phyloP scores from a whole-genome alignment of 2,888 invertebrate genomes.

The Deroplatys truncata region DNA sequence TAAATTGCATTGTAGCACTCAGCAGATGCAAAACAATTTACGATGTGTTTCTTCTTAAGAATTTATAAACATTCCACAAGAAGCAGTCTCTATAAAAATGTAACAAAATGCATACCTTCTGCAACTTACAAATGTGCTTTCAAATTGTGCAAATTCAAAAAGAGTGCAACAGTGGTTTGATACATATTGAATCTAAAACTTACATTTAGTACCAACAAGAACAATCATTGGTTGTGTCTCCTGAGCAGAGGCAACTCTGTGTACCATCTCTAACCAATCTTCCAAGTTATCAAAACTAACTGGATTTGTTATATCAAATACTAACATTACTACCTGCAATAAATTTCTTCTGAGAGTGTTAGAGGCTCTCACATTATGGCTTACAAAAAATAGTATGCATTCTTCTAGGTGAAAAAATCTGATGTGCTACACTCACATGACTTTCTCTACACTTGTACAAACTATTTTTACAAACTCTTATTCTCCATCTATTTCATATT shows the following conservation, averaged over 20 bases:
- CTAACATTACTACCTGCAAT: constrained; percentile 68
- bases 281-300: constrained; percentile 73
- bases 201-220: constrained; percentile 65
- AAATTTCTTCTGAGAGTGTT: neutral
- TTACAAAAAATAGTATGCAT: too few relatives aligned
- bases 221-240: constrained; percentile 55
- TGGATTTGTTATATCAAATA: constrained; percentile 79
- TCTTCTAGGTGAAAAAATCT: too few relatives aligned
- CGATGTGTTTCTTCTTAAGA: neutral
- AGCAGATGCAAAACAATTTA: too few relatives aligned
- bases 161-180: neutral
- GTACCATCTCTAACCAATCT: constrained; percentile 63
- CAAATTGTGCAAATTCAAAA: neutral
- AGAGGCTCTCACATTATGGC: neutral
- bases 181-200: constrained; percentile 25
- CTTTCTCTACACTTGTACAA: too few relatives aligned
- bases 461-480: too few relatives aligned
- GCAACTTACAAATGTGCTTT: neutral
- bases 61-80: neutral
- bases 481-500: too few relatives aligned
- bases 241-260: constrained; percentile 46
- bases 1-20: too few relatives aligned
- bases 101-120: neutral
- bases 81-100: neutral
- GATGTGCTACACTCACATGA: too few relatives aligned